Evolutionary conservation across 2,113 vertebrate species (phyloP), one percentile per base, ranked within the genome.

Genomic region (Pelodiscus sinensis): DNA sequence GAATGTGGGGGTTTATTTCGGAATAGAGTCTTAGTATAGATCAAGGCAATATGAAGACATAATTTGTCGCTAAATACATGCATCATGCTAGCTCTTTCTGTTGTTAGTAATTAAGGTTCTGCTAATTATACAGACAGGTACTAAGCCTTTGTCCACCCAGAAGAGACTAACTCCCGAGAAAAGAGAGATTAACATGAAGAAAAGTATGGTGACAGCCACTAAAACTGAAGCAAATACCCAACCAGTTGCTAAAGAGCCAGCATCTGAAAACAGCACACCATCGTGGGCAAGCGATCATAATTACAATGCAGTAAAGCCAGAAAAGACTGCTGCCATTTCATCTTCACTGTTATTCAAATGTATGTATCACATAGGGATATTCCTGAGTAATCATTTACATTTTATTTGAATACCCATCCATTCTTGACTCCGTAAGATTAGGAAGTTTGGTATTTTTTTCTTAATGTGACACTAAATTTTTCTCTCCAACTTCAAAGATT

Each of bases 301-400:
- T 98, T 98, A 98, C 98, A 99, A 98, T 97, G 98, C 99, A 94
- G 98, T 98, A 97, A 99, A 99, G 98, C 99, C 99, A 97, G 99
- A 99, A 97, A 98, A 98, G 98, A 97, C 98, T 95, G 95, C 98
- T 97, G 97, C 98, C 95, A 97, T 97, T 97, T 97, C 98, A 96
- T 96, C 99, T 94, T 95, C 99, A 98, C 96, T 98, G 97, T 98
- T 99, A 97, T 97, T 97, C 98, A 99, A 99, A 98, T 99, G 99
- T 99, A 99, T 98, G 99, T 99, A 99, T 99, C 97, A 94, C 97
- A 97, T 96, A 97, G 98, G 98, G 98, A 97, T 98, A 98, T 96
- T 96, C 97, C 96, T 97, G 95, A 97, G 73, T 96, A 93, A 92
- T 92, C 95, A 92, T 87, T 93, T 94, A 81, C 56, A 2, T 93